Evolutionary conservation across 2,113 vertebrate genomes (phyloP).

Genomic region (Spheniscus mendiculus): DNA sequence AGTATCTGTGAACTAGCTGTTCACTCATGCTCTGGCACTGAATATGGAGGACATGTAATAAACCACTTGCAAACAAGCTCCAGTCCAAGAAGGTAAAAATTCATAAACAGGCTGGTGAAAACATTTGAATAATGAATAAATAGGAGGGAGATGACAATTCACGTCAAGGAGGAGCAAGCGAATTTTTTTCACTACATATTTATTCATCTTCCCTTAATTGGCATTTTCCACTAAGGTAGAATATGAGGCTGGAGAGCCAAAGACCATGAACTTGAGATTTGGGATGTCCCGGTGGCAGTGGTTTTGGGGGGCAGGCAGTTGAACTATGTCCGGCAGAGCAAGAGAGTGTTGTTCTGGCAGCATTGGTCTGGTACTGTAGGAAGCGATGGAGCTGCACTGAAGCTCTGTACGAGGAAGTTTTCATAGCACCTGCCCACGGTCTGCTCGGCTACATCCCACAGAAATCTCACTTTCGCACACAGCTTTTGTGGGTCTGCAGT

Average conservation of each 20-base stretch:
- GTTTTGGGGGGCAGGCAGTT: not conserved
- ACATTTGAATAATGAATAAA: not conserved
- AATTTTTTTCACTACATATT: not conserved
- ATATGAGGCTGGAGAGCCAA: not conserved
- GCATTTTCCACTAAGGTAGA: not conserved
- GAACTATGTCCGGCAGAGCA: not conserved
- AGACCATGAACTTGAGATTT: not conserved
- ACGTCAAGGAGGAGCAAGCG: not conserved
- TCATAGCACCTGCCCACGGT: slow-evolving; percentile 27
- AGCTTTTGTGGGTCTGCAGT: not conserved
- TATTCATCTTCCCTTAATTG: not conserved
- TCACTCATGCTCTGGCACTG: not conserved
- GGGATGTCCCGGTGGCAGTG: not conserved
- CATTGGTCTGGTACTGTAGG: not conserved
- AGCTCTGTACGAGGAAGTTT: slow-evolving; percentile 21
- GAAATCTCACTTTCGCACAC: not conserved
- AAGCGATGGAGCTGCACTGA: not conserved
- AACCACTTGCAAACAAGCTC: not conserved
- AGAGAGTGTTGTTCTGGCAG: not conserved
- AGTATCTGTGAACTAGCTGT: not conserved
- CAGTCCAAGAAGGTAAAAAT: not conserved
- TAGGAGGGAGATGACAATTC: not conserved
- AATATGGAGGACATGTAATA: not conserved
- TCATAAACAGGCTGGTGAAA: not conserved
- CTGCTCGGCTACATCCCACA: slow-evolving; percentile 2